Percentiles rank a stretch among this genome's conserved stretches.
phyloP scores from a whole-genome alignment of 2,113 vertebrate genomes.

The Struthio camelus region DNA sequence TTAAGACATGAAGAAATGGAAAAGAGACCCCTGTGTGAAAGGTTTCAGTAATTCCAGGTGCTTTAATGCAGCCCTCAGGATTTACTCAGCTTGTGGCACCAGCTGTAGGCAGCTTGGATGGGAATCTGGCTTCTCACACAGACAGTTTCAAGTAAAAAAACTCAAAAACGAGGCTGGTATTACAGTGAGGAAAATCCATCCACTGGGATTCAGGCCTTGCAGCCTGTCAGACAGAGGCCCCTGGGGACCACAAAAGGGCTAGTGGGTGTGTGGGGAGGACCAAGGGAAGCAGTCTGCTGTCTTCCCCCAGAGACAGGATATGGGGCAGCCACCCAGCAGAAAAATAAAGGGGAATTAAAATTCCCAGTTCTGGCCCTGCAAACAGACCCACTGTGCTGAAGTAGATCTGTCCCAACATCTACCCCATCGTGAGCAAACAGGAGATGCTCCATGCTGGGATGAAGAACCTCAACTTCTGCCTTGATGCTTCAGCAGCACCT shows the following conservation, averaged over 20 bases:
- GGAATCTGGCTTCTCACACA: neutral
- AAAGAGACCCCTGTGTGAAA: neutral
- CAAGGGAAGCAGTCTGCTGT: neutral
- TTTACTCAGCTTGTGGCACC: neutral
- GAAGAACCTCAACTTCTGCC: neutral
- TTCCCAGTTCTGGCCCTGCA: neutral
- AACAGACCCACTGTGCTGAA: neutral
- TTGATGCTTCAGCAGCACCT: neutral
- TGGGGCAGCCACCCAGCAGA: neutral
- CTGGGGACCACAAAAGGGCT: rapidly evolving
- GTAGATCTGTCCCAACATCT: neutral
- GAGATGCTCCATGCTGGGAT: neutral
- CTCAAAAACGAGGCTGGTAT: neutral
- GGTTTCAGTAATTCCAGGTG: neutral
- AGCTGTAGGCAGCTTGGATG: neutral
- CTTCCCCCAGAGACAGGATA: neutral
- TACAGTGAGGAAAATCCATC: neutral
- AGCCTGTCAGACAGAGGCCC: neutral
- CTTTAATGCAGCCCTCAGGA: neutral
- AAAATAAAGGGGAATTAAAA: neutral
- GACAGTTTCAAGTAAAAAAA: neutral
- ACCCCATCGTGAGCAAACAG: neutral
- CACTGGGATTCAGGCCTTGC: neutral
- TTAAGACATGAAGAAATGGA: neutral
- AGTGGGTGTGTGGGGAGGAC: neutral